Conservation (phyloP, 2,797 vertebrate species). For the Mormyrus hasselquistii region DNA sequence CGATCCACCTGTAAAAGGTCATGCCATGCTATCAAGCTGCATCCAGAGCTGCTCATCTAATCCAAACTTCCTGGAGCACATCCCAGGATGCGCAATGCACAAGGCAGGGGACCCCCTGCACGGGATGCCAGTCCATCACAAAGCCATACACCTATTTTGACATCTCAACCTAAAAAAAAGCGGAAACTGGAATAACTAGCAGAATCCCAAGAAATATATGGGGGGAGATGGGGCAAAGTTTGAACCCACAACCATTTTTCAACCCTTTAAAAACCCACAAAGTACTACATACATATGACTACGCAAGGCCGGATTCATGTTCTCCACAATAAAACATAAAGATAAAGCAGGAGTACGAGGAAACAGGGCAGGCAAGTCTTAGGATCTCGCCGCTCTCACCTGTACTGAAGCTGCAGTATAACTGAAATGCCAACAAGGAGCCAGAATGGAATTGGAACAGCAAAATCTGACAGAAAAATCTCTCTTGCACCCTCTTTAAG, state of each 20-base stretch:
- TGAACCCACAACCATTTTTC: neutral
- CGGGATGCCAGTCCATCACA: neutral
- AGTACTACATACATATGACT: neutral
- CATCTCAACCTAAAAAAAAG: neutral
- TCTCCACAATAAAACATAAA: neutral
- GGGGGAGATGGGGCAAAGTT: neutral
- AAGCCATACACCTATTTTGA: neutral
- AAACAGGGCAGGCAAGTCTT: neutral
- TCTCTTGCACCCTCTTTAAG: conserved; percentile 8
- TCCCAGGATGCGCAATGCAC: neutral
- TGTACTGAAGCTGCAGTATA: neutral
- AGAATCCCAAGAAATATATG: neutral
- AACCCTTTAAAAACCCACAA: neutral
- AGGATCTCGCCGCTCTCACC: neutral
- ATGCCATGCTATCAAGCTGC: neutral
- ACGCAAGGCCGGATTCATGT: neutral
- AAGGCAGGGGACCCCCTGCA: neutral
- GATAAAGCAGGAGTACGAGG: neutral
- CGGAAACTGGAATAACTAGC: neutral
- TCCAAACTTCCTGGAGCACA: neutral
- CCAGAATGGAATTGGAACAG: neutral
- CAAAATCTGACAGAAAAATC: conserved; percentile 12
- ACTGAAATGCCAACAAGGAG: neutral
- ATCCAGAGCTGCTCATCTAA: neutral
- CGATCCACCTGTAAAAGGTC: neutral